These are phyloP conservation scores for Pangasius mekongensis DNA, from an alignment of 2,797 vertebrate genomes.

Conservation along the genomic window DNA sequence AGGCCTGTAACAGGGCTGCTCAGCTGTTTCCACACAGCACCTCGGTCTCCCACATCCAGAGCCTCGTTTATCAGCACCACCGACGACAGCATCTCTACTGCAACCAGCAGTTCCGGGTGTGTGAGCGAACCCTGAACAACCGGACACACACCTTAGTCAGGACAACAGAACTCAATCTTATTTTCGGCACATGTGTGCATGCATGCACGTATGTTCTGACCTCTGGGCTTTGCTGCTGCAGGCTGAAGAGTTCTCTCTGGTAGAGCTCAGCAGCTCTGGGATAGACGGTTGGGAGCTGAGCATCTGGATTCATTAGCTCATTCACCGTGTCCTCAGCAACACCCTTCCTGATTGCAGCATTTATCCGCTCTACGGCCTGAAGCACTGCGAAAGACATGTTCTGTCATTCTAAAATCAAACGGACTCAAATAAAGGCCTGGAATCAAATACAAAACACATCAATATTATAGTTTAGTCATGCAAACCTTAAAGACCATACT, in stretches of 20 bases:
- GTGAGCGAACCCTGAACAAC: slow-evolving; percentile 82
- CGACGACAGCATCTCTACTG: slow-evolving; percentile 96
- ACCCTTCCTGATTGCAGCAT: slow-evolving; percentile 82
- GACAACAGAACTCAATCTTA: background rate
- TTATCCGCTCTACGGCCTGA: slow-evolving; percentile 86
- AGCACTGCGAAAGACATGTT: slow-evolving; percentile 73
- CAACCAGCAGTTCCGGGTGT: slow-evolving; percentile 91
- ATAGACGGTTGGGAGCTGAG: slow-evolving; percentile 91
- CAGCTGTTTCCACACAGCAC: slow-evolving; percentile 88
- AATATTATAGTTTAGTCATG: background rate
- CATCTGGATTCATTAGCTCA: slow-evolving; percentile 91
- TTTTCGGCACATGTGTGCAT: background rate
- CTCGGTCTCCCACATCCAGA: slow-evolving; percentile 85
- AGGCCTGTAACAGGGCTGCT: slow-evolving; percentile 89
- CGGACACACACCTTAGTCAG: slow-evolving; percentile 5
- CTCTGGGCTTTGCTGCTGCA: slow-evolving; percentile 92
- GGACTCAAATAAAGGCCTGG: background rate
- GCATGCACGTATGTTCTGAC: slow-evolving; percentile 67
- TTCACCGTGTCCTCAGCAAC: slow-evolving; percentile 85
- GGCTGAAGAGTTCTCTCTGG: slow-evolving; percentile 87
- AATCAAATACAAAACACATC: background rate
- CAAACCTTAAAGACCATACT: background rate
- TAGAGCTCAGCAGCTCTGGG: slow-evolving; percentile 90
- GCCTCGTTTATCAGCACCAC: slow-evolving; percentile 96
- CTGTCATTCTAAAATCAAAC: background rate